These are phyloP conservation scores for Xyrichtys novacula DNA, from an alignment of 2,797 vertebrate species.

Conservation along the genomic window DNA sequence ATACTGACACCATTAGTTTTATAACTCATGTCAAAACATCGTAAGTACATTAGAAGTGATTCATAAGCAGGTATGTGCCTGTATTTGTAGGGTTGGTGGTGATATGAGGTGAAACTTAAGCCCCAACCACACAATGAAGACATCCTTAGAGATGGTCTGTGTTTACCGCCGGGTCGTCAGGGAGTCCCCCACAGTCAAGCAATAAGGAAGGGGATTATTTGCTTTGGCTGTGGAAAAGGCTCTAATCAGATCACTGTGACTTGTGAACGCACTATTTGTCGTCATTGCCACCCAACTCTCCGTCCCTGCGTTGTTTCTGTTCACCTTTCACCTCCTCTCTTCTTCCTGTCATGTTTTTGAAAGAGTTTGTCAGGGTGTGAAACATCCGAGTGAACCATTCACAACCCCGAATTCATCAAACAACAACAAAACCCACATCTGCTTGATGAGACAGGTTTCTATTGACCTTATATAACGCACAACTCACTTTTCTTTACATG, in stretches of 20 bases:
- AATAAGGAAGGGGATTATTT: conserved; percentile 85
- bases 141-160: conserved; percentile 85
- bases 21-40: conserved; percentile 14
- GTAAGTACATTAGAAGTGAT: conserved; percentile 29
- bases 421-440: not conserved
- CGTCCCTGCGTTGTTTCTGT: conserved; percentile 56
- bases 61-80: conserved; percentile 32
- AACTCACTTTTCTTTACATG: too few relatives aligned
- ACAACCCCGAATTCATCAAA: not conserved
- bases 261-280: conserved; percentile 69
- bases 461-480: too few relatives aligned
- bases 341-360: conserved; percentile 35
- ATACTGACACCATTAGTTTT: conserved; percentile 2
- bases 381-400: conserved; percentile 1
- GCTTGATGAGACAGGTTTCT: not conserved
- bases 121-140: conserved; percentile 81
- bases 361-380: conserved; percentile 7
- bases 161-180: conserved; percentile 86
- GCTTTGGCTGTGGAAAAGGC: conserved; percentile 79
- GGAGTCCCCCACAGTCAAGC: conserved; percentile 78
- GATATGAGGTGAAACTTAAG: conserved; percentile 62
- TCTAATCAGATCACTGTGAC: conserved; percentile 82
- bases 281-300: conserved; percentile 59
- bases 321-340: conserved; percentile 70
- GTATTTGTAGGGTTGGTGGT: conserved; percentile 43